Evolutionary conservation across 2,113 vertebrate genomes (phyloP), one percentile per base, ranked within the genome.

Genomic region (Turdus rufiventris): DNA sequence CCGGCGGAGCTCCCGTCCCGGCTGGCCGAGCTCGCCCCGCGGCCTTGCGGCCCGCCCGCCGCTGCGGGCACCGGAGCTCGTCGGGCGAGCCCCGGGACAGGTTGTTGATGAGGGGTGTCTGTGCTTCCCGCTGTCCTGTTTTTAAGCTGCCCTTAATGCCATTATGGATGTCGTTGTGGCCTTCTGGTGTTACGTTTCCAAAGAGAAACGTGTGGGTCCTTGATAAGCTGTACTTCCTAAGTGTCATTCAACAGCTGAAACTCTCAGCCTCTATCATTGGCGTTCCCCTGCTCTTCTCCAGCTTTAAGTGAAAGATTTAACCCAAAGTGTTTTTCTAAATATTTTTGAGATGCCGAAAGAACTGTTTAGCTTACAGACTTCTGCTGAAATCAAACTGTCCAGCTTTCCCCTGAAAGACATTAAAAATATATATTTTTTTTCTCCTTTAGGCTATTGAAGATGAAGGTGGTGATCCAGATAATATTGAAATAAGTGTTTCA

Each of bases 381-480:
- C 11, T 74, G 29, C 17, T 50, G 18, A 62, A 76, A 34, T 76
- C 14, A 21, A 11, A 6, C 43, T 47, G 11, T 20, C 8, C 16
- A 18, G 6, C 16, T 73, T 66, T 31, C 51, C 28, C 3, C 13
- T 13, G n/a, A 90, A 77, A 72, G 45, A 4, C 1, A 4, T 68
- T 84, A 78, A 88, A 82, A 82, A 31, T n/a, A 3, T 68, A 3
- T 89, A 25, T 62, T 93, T 73, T 95, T 95, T 88, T 93, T 95
- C 93, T 96, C 67, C 83, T 97, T 83, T 96, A 99, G 99, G 99
- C 99, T 85, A 97, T 99, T 97, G 98, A 99, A 97, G 99, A 99
- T 94, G 99, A 99, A 98, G 99, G 99, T 95, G 99, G 98, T 5
- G 99, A 99, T 97, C 98, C 98, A 88, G 99, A 99, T 90, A 98